Base-by-base conservation (phyloP, 2,113 vertebrate species). In the Lichenostomus cassidix region DNA sequence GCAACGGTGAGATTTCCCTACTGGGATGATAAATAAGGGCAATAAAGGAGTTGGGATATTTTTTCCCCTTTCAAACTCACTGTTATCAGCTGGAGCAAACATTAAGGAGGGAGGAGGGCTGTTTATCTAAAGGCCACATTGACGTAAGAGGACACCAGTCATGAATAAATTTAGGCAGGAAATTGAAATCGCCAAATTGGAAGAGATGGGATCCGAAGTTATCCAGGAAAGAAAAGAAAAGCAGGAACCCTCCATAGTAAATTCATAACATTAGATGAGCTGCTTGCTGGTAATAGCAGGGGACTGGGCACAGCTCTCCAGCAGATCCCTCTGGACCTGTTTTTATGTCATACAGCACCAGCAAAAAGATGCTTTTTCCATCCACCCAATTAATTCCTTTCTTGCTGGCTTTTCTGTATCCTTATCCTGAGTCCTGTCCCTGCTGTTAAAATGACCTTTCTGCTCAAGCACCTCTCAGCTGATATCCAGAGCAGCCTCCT, bases 141-240 rank as follows among this genome's bases (percentile, higher is more conserved):
- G 71, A 81, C 0, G 3, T 52, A 46, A 85, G 70, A 65, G 67
- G 31, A 42, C 44, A 58, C 46, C 47, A 19, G 68, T 35, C 68
- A 67, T 50, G 55, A 93, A 87, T 90, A 93, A 89, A 77, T 96
- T 93, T 31, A 93, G 67, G 37, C 58, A 90, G 94, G 88, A 76
- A 90, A 83, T 64, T 79, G 53, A 83, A 93, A 67, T 88, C 63
- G 37, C 25, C 17, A 42, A 62, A 90, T 80, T 12, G 42, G 42
- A 68, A 71, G 58, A 58, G 37, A 37, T 58, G 58, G 24, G 63
- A 80, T 87, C 71, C 80, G n/a, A 88, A 93, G 23, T 76, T 27
- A 78, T 13, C 6, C 5, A 28, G 15, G 29, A 10, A 21, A 23
- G 35, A 33, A 39, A 8, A 31, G 1, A 8, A 46, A 41, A 35